Evolutionary conservation across 2,113 vertebrate species (phyloP).

Genomic region (Kryptolebias marmoratus): DNA sequence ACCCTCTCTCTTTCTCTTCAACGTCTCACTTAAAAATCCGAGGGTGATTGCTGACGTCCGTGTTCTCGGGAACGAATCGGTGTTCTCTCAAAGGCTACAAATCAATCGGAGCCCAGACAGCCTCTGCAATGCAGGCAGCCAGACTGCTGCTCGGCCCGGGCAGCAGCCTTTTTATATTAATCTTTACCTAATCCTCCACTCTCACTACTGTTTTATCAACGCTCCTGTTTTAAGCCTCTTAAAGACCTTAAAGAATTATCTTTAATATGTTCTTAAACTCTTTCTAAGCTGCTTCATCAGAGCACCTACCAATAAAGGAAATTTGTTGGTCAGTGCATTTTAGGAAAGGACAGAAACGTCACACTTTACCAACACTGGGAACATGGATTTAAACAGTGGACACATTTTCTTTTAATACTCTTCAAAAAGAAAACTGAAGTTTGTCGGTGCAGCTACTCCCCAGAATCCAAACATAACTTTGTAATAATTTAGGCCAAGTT

Average conservation of each 20-base stretch:
- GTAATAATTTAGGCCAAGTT: too few species aligned
- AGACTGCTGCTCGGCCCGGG: slow-evolving; percentile 32
- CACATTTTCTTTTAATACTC: too few species aligned
- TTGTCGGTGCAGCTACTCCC: too few species aligned
- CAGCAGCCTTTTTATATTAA: slow-evolving; percentile 12
- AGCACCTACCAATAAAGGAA: too few species aligned
- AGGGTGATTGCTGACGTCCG: slow-evolving; percentile 66
- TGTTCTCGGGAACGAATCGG: slow-evolving; percentile 55
- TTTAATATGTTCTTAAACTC: not conserved
- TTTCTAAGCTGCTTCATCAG: not conserved
- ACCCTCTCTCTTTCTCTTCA: slow-evolving; percentile 13
- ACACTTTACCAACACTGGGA: not conserved
- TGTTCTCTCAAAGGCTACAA: slow-evolving; percentile 76
- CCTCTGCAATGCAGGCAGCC: slow-evolving; percentile 81
- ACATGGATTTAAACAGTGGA: too few species aligned
- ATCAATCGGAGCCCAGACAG: slow-evolving; percentile 77
- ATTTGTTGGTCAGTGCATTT: not conserved
- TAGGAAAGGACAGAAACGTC: not conserved
- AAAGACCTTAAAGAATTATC: not conserved
- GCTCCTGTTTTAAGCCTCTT: slow-evolving; percentile 3
- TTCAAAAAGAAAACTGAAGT: too few species aligned
- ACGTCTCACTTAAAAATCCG: slow-evolving; percentile 45
- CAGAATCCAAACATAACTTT: too few species aligned
- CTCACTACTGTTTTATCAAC: not conserved
- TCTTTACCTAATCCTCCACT: slow-evolving; percentile 29